Percentiles rank a stretch among this genome's conserved stretches.
These are phyloP conservation scores for Diabrotica virgifera DNA, from an alignment of 1,140 invertebrate species.

Conservation along the genomic window DNA sequence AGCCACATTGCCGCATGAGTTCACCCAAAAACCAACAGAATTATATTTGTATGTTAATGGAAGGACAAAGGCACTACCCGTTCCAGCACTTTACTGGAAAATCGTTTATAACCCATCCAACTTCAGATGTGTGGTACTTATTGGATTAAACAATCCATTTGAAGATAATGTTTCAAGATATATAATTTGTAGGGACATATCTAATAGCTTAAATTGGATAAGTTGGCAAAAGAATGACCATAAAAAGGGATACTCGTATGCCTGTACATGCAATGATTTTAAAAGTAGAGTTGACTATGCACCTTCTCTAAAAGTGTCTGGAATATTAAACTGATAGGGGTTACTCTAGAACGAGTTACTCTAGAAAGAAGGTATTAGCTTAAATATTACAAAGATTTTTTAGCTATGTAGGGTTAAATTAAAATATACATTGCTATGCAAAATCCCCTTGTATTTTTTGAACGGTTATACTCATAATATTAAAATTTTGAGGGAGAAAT, in stretches of 20 bases:
- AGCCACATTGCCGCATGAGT: constrained; percentile 51
- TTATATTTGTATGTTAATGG: constrained; percentile 52
- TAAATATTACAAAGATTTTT: no score
- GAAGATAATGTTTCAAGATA: neutral
- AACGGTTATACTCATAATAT: no score
- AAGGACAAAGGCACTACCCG: constrained; percentile 50
- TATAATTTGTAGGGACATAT: neutral
- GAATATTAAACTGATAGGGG: neutral
- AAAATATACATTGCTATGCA: no score
- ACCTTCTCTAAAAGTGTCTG: neutral
- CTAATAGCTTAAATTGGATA: neutral
- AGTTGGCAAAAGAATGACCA: neutral
- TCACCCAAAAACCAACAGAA: constrained; percentile 19
- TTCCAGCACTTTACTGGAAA: constrained; percentile 62
- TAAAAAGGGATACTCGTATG: neutral
- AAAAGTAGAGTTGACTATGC: neutral
- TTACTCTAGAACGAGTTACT: no score
- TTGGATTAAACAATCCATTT: constrained; percentile 60
- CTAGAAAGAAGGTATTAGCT: no score
- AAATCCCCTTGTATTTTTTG: no score
- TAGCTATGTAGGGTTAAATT: no score
- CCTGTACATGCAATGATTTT: neutral
- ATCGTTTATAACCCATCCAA: constrained; percentile 55
- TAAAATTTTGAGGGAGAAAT: no score
- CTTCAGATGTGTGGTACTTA: constrained; percentile 56